Evolutionary conservation across 2,113 vertebrate species (phyloP).

Genomic region (Ophiodon elongatus): DNA sequence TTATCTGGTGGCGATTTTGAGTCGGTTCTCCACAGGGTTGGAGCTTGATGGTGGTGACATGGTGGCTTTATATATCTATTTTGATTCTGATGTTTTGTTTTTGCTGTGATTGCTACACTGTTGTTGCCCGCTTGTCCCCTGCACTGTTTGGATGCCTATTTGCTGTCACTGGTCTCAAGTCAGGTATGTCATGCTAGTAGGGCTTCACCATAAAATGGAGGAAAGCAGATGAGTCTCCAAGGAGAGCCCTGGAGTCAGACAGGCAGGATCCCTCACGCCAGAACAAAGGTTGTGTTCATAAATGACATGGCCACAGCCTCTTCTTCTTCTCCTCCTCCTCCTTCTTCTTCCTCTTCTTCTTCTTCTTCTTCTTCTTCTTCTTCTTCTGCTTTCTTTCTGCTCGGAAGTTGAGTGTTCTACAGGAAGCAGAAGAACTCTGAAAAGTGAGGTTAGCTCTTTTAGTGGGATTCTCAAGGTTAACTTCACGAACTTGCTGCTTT

Average conservation of each 20-base stretch:
- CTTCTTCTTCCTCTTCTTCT: constrained; percentile 33
- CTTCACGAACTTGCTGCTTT: constrained; percentile 20
- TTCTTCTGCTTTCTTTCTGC: constrained; percentile 31
- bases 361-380: constrained; percentile 6
- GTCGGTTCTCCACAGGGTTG: constrained; percentile 64
- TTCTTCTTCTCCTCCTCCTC: constrained; percentile 13
- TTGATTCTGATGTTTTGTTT: constrained; percentile 32
- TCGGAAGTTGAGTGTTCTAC: constrained; percentile 57
- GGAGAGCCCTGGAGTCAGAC: constrained; percentile 82
- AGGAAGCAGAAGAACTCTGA: constrained; percentile 68
- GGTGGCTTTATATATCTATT: constrained; percentile 18
- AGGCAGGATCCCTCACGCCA: constrained; percentile 75
- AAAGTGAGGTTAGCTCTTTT: constrained; percentile 59
- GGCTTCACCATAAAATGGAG: constrained; percentile 99
- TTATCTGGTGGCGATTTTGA: constrained; percentile 57
- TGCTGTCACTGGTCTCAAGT: constrained; percentile 90
- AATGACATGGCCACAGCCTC: constrained; percentile 39
- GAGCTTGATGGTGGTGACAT: constrained; percentile 50
- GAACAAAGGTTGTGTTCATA: constrained; percentile 83
- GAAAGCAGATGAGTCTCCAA: constrained; percentile 89
- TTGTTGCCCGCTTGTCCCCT: constrained; percentile 3
- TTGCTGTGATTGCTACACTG: constrained; percentile 38
- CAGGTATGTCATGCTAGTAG: constrained; percentile 91
- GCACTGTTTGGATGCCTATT: constrained; percentile 62
- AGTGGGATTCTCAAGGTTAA: constrained; percentile 63